These are phyloP conservation scores for Nannobrachium achirus DNA, from an alignment of 2,113 vertebrate species.

Conservation along the genomic window DNA sequence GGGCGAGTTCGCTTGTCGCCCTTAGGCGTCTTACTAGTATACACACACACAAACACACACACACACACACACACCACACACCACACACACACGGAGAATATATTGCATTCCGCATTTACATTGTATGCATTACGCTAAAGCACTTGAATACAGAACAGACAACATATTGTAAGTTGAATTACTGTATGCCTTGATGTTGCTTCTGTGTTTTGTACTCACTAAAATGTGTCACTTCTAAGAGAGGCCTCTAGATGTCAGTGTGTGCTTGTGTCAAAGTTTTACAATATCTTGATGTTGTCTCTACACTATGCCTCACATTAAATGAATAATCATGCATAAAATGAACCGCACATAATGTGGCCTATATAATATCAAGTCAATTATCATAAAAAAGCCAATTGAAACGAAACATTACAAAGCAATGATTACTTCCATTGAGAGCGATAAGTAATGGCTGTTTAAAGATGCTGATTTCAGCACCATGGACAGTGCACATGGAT, in stretches of 20 bases:
- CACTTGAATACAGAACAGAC: too few relatives aligned
- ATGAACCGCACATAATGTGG: background rate
- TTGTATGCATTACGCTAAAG: too few relatives aligned
- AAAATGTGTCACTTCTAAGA: constrained; percentile 15
- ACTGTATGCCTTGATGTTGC: too few relatives aligned
- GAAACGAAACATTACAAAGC: background rate
- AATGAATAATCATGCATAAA: background rate
- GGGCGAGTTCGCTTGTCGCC: too few relatives aligned
- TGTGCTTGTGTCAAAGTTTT: constrained; percentile 24
- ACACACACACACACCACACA: too few relatives aligned
- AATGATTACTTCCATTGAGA: background rate
- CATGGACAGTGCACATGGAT: background rate
- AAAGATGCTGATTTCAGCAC: background rate
- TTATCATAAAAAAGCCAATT: background rate
- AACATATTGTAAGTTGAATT: too few relatives aligned
- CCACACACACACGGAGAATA: too few relatives aligned
- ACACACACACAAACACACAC: too few relatives aligned
- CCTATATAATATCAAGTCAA: background rate
- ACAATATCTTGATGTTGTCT: background rate
- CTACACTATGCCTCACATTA: background rate
- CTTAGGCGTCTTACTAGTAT: too few relatives aligned
- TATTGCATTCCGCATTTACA: too few relatives aligned
- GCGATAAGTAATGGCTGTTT: background rate
- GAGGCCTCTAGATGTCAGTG: constrained; percentile 66
- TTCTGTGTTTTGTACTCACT: background rate